Evolutionary conservation across 2,113 vertebrate species (phyloP).

Genomic region (Heteronetta atricapilla): DNA sequence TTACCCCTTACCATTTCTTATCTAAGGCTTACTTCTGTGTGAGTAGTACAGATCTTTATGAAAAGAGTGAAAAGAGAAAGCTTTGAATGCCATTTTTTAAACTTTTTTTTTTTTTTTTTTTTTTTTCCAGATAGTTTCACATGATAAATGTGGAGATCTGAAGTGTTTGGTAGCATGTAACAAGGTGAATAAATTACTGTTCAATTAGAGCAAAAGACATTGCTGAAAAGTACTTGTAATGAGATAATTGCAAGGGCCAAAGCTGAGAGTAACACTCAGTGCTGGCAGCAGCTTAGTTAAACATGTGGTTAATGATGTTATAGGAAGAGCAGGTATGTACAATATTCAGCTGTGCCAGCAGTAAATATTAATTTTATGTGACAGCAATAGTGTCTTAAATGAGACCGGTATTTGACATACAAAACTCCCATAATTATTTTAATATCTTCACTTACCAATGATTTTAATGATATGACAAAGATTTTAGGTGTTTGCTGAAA

Average conservation of each 20-base stretch:
- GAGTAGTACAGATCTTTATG: not conserved
- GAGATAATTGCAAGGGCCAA: conserved; percentile 62
- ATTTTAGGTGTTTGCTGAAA: conserved; percentile 73
- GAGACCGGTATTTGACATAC: conserved; percentile 70
- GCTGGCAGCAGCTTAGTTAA: conserved; percentile 72
- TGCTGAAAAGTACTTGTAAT: conserved; percentile 59
- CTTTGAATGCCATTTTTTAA: not conserved
- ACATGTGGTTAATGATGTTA: conserved; percentile 71
- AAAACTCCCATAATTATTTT: conserved; percentile 73
- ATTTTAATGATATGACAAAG: conserved; percentile 68
- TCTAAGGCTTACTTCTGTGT: not conserved
- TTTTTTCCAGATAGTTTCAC: not conserved
- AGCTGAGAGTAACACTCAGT: conserved; percentile 57
- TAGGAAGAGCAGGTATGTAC: conserved; percentile 61
- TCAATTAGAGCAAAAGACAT: conserved; percentile 73
- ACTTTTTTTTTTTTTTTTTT: not conserved
- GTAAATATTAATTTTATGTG: conserved; percentile 76
- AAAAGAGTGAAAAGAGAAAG: not conserved
- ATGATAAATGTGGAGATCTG: conserved; percentile 15
- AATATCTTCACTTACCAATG: conserved; percentile 68
- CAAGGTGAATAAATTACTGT: conserved; percentile 51
- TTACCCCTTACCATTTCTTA: not conserved
- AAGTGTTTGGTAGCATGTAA: conserved; percentile 42
- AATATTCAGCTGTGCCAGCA: conserved; percentile 47
- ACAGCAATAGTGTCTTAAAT: conserved; percentile 72